Conservation (phyloP, 2,797 vertebrate species). For the Rhincodon typus region DNA sequence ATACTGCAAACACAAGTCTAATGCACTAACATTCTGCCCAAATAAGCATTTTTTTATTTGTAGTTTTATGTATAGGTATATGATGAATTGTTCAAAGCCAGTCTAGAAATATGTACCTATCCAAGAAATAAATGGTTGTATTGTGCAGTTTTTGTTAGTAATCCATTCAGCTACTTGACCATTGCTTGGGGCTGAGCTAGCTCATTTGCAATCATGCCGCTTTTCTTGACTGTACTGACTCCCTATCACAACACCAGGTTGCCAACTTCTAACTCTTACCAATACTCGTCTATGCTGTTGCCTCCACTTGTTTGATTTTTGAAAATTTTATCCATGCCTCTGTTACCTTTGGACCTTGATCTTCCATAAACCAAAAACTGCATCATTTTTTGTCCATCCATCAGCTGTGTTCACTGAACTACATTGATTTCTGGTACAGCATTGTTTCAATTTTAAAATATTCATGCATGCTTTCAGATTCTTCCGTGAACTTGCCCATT, state of each 20-base stretch:
- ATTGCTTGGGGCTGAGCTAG: too few relatives aligned
- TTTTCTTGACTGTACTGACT: neutral
- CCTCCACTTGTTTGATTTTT: neutral
- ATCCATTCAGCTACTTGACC: neutral
- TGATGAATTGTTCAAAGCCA: neutral
- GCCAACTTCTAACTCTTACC: neutral
- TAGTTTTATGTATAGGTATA: neutral
- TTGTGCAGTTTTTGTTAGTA: neutral
- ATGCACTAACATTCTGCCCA: neutral
- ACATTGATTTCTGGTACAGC: neutral
- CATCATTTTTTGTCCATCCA: too few relatives aligned
- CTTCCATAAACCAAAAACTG: too few relatives aligned
- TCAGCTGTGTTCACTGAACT: neutral
- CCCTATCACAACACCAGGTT: neutral
- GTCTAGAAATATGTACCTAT: neutral
- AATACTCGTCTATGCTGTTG: too few relatives aligned
- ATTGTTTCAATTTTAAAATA: neutral
- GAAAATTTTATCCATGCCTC: neutral
- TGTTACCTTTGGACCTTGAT: neutral
- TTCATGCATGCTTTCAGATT: neutral
- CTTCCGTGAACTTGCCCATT: neutral
- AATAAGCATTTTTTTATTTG: neutral
- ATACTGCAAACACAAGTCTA: neutral
- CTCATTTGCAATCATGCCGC: too few relatives aligned
- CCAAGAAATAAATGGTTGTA: neutral